Conservation (phyloP, 2,797 vertebrate species). For the Lutjanus campechanus region DNA sequence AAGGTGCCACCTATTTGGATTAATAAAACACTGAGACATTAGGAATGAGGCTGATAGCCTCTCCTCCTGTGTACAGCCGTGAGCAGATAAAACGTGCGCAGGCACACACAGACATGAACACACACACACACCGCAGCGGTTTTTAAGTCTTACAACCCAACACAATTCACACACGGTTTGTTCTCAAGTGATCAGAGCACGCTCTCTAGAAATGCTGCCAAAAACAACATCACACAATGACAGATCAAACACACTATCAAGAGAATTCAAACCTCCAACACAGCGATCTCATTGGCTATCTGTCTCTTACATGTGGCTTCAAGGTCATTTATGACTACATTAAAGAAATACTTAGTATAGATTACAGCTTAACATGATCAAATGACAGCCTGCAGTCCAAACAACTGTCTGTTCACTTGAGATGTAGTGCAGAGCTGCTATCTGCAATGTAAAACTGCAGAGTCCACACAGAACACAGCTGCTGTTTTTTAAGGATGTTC, state of each 20-base stretch:
- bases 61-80: not conserved
- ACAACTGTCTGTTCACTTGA: not conserved
- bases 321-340: not conserved
- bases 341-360: not conserved
- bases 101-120: constrained; percentile 13
- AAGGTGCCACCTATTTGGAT: constrained; percentile 55
- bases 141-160: not conserved
- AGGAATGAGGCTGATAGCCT: constrained; percentile 38
- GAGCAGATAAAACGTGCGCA: constrained; percentile 22
- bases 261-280: not conserved
- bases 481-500: too few relatives aligned
- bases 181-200: not conserved
- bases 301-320: not conserved
- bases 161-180: not conserved
- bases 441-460: too few relatives aligned
- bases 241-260: not conserved
- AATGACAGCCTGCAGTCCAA: not conserved
- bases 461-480: too few relatives aligned
- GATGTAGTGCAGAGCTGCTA: not conserved
- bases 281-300: not conserved
- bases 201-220: not conserved
- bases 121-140: not conserved
- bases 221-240: not conserved
- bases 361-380: not conserved
- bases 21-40: constrained; percentile 61